Evolutionary conservation across 2,113 vertebrate genomes (phyloP), one percentile per base, ranked within the genome.

Genomic region (Trichechus manatus): DNA sequence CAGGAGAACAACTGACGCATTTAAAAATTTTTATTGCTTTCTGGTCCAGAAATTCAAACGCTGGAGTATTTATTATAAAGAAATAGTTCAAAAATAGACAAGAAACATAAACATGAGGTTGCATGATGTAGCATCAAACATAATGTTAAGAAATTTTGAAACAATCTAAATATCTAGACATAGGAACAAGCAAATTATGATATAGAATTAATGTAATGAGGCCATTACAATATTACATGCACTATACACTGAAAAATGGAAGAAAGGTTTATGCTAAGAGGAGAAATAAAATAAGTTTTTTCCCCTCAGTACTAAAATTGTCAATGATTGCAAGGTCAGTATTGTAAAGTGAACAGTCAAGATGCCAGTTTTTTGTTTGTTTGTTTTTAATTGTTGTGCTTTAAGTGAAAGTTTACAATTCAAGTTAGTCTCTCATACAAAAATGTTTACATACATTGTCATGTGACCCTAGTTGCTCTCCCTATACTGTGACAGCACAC

Each of bases 221-320:
- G 36, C 14, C 9, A 66, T 66, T 77, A 56, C 72, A 63, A 85
- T 10, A 82, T 15, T 27, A 44, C 6, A 59, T 0, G 25, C 39
- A 78, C 47, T 94, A 25, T 50, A 61, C 17, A 17, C 68, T 33
- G 33, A 72, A 88, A 78, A 10, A 86, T 15, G 33, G 22, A 27
- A 93, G 70, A 63, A 85, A 47, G 47, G 7, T 63, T 81, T 81
- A 59, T 20, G 22, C 29, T 29, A 47, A 85, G 3, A 5, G 8
- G 29, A 89, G 36, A 88, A 87, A 87, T 17, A 50, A 83, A 95
- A 89, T 91, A 31, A 92, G 68, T 36, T 61, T 75, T 75, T 75
- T 36, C 33, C 53, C 15, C 59, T 53, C 19, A 15, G 85, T 6
- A 31, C 15, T 82, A 94, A 50, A 91, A 56, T 79, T 84, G 74